These are phyloP conservation scores for Condylostylus longicornis DNA, from an alignment of 1,140 invertebrate genomes.

Conservation along the genomic window DNA sequence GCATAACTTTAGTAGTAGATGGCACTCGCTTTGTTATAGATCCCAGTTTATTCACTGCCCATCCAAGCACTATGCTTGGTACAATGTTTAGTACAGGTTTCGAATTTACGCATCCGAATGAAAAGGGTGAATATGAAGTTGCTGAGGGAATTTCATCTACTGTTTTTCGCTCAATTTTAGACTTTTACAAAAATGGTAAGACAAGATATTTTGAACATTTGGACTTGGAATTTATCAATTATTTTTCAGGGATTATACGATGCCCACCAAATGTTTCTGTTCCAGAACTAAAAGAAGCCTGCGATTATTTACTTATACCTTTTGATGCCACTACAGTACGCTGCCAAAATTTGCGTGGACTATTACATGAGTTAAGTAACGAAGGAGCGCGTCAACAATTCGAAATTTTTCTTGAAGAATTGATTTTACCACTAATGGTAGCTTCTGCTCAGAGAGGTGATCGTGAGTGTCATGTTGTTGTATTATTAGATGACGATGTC, in stretches of 20 bases:
- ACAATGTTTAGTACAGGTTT: conserved; percentile 93
- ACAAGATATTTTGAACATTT: conserved; percentile 69
- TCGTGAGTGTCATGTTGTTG: conserved; percentile 84
- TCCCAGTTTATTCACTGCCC: conserved; percentile 74
- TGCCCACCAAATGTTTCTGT: conserved; percentile 73
- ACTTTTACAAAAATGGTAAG: conserved; percentile 86
- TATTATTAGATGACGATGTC: conserved; percentile 86
- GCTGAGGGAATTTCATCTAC: conserved; percentile 95
- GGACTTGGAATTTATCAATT: conserved; percentile 36
- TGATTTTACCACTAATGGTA: conserved; percentile 93
- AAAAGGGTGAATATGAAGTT: conserved; percentile 91
- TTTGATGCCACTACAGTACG: conserved; percentile 93
- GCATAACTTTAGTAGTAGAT: conserved; percentile 81
- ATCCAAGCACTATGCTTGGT: conserved; percentile 87
- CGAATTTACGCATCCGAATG: conserved; percentile 86
- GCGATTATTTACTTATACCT: conserved; percentile 95
- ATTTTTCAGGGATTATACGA: conserved; percentile 66
- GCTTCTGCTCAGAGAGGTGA: conserved; percentile 81
- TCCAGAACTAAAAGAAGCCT: conserved; percentile 91
- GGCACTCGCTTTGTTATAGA: conserved; percentile 86
- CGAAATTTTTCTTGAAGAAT: conserved; percentile 86
- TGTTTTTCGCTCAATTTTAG: conserved; percentile 89
- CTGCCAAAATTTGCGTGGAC: conserved; percentile 87
- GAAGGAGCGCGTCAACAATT: conserved; percentile 96
- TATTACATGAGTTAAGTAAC: conserved; percentile 96